Evolutionary conservation across 1,140 invertebrate genomes (phyloP).

Genomic region (Trypoxylus dichotomus): DNA sequence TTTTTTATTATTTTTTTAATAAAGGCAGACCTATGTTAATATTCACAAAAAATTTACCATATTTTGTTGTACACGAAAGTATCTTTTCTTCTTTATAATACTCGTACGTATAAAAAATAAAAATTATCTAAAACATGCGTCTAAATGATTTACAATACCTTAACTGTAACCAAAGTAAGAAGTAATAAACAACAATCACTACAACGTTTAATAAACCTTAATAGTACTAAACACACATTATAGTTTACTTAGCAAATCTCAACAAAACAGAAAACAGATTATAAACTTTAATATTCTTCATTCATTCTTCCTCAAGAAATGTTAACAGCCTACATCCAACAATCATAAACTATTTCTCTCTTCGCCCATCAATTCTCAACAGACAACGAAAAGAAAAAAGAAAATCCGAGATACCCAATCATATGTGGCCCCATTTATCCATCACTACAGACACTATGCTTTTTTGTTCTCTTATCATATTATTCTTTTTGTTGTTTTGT

Average conservation of each 20-base stretch:
- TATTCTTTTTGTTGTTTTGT: background rate
- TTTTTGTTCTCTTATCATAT: background rate
- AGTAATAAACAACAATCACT: background rate
- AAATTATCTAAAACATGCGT: no score
- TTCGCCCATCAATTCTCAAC: background rate
- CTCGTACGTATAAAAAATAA: no score
- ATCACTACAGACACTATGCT: background rate
- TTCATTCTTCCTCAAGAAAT: background rate
- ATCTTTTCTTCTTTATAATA: no score
- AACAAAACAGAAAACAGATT: background rate
- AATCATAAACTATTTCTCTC: background rate
- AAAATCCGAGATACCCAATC: constrained; percentile 11
- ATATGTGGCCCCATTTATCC: constrained; percentile 8
- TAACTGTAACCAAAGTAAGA: background rate
- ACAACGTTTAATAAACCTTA: background rate
- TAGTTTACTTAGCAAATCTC: background rate
- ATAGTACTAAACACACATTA: background rate
- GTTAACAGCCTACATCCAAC: background rate
- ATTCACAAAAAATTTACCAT: no score
- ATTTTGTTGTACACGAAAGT: no score
- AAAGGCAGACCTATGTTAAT: no score
- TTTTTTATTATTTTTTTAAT: no score
- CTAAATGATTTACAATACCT: no score
- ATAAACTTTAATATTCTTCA: background rate
- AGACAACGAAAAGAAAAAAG: background rate